A percentile compares a stretch with the other conserved stretches of the same genome.
phyloP scores from a whole-genome alignment of 2,888 invertebrate genomes.

The Drosophila paramelanica region DNA sequence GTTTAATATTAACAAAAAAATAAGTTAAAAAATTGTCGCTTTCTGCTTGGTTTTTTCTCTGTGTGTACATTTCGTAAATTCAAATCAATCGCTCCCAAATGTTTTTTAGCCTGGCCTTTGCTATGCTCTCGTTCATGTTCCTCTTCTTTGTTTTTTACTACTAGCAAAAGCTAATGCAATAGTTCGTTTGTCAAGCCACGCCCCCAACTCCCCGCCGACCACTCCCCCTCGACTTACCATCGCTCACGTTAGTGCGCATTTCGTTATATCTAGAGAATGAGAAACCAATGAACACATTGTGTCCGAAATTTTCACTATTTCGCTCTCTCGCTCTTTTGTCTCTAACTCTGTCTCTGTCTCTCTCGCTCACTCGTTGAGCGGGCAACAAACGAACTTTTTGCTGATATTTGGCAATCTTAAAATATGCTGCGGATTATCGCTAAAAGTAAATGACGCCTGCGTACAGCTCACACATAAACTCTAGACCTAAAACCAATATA shows the following conservation, averaged over 20 bases:
- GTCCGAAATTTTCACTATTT: constrained; percentile 26
- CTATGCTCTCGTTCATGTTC: constrained; percentile 19
- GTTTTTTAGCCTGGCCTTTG: constrained; percentile 17
- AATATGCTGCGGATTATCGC: constrained; percentile 85
- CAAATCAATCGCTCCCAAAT: background rate
- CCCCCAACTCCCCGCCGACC: background rate
- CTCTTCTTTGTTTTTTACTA: constrained; percentile 12
- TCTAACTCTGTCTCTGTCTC: background rate
- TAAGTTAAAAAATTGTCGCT: no score
- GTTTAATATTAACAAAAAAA: no score
- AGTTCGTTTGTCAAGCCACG: constrained; percentile 65
- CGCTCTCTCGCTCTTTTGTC: constrained; percentile 5
- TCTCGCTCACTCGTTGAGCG: constrained; percentile 19
- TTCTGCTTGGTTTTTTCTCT: background rate
- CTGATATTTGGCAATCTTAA: constrained; percentile 84
- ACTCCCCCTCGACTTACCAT: constrained; percentile 9
- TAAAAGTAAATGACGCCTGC: constrained; percentile 59
- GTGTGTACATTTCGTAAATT: background rate
- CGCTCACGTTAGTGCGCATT: constrained; percentile 69
- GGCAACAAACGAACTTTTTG: constrained; percentile 70
- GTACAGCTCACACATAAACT: constrained; percentile 50
- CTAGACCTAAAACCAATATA: constrained; percentile 22
- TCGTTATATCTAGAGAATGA: constrained; percentile 39
- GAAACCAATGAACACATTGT: constrained; percentile 75
- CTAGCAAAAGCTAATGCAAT: constrained; percentile 18